Percentiles rank a stretch among this genome's conserved stretches.
Evolutionary conservation across 2,113 vertebrate genomes (phyloP).

Genomic region (Crotalus helleri): DNA sequence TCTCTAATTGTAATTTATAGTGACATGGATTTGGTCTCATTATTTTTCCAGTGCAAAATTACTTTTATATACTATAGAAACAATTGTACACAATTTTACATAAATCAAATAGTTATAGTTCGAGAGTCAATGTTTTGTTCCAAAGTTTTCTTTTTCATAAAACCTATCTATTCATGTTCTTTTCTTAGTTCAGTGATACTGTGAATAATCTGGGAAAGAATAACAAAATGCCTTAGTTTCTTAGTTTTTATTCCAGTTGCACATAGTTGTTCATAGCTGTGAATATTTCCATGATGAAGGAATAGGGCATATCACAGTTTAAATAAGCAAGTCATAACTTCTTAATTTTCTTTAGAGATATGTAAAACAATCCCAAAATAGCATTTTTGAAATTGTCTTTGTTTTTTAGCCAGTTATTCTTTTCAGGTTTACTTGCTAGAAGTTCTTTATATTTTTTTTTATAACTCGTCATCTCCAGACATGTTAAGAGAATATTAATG

Average conservation of each 20-base stretch:
- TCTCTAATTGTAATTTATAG: background rate
- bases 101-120: background rate
- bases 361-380: background rate
- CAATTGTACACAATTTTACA: background rate
- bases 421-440: background rate
- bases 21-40: background rate
- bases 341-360: background rate
- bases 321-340: background rate
- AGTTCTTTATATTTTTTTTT: background rate
- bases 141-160: background rate
- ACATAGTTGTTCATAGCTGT: background rate
- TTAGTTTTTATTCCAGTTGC: background rate
- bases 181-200: background rate
- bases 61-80: background rate
- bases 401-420: background rate
- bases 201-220: background rate
- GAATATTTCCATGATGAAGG: background rate
- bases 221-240: background rate
- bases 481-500: background rate
- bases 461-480: background rate
- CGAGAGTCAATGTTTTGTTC: background rate
- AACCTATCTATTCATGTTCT: background rate
- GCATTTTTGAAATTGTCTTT: background rate
- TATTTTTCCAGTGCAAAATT: background rate
- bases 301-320: background rate